Evolutionary conservation across 2,888 invertebrate genomes (phyloP).

Genomic region (Adineta ricciae): DNA sequence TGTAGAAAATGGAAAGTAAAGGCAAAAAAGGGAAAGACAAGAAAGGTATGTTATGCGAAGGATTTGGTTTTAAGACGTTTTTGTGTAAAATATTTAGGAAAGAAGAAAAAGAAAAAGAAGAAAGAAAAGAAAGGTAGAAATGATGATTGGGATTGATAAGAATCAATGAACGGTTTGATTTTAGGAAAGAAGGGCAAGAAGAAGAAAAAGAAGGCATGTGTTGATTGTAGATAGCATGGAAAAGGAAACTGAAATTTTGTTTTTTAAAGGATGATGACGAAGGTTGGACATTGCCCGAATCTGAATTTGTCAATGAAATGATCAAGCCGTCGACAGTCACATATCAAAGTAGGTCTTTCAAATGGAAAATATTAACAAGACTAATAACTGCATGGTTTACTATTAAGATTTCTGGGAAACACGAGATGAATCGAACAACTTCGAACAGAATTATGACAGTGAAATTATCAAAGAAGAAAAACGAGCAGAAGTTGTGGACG

Average conservation of each 20-base stretch:
- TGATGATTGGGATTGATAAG: slow-evolving; percentile 50
- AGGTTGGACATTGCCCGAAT: slow-evolving; percentile 50
- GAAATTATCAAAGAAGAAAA: slow-evolving; percentile 76
- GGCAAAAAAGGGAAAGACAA: slow-evolving; percentile 49
- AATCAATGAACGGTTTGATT: slow-evolving; percentile 57
- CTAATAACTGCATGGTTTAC: neutral
- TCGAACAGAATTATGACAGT: slow-evolving; percentile 65
- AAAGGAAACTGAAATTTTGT: neutral
- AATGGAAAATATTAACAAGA: neutral
- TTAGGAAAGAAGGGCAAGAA: neutral
- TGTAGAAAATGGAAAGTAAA: slow-evolving; percentile 39
- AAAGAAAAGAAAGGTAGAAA: slow-evolving; percentile 50
- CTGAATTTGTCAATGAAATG: slow-evolving; percentile 44
- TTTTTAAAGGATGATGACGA: slow-evolving; percentile 47
- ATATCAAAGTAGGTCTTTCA: slow-evolving; percentile 41
- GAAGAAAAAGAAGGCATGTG: slow-evolving; percentile 53
- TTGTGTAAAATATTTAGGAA: no score
- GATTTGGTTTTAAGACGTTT: slow-evolving; percentile 35
- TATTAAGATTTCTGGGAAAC: slow-evolving; percentile 22
- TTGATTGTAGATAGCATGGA: neutral
- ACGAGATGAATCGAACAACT: slow-evolving; percentile 70
- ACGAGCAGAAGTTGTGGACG: slow-evolving; percentile 68
- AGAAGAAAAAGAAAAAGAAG: slow-evolving; percentile 42
- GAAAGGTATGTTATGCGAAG: slow-evolving; percentile 54
- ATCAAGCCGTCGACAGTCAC: slow-evolving; percentile 43